Evolutionary conservation across 2,888 invertebrate genomes (phyloP), one percentile per base, ranked within the genome.

Genomic region (Orthosia gothica): DNA sequence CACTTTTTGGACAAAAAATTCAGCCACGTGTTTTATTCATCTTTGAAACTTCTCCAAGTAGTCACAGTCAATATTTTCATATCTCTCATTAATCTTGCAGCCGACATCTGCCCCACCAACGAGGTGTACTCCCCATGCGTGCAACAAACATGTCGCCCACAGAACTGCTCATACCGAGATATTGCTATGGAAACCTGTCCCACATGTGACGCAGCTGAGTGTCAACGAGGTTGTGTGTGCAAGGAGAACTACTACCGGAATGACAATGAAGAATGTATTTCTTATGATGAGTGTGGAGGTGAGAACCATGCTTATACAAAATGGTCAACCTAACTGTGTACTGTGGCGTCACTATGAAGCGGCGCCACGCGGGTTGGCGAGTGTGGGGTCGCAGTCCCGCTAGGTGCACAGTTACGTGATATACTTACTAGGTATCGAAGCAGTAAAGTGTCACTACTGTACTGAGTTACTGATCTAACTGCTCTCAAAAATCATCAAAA

Each of bases 51-150:
- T 32, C 32, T 32, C 7, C 32, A 32, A 2, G 32, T 32, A 4
- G 32, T 32, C 32, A 3, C 32, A 7, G 32, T 0, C 32, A 32
- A 32, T 32, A 32, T 32, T 32, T 32, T 50, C 5, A 18, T 71
- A 40, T 40, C 13, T 74, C 1, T 18, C 0, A 5, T 50, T 54
- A 15, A 26, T 13, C 18, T 80, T 82, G 0, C 67, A 90, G 91
- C 87, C 40, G 55, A 55, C 3, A 71, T 83, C 16, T 91, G 90
- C 23, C 79, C 82, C 1, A 1, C 18, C 15, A 81, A 86, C n/a
- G 85, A 84, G 18, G 58, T 55, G 26, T 85, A 85, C 5, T 79
- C 74, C 7, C 0, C 75, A 2, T 85, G 84, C 69, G 62, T 65
- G 0, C 78, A 86, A 79, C 50, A 64, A 9, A 52, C 50, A 3